These are phyloP conservation scores for Plectus sambesii DNA, from an alignment of 1,140 invertebrate species.

Conservation along the genomic window DNA sequence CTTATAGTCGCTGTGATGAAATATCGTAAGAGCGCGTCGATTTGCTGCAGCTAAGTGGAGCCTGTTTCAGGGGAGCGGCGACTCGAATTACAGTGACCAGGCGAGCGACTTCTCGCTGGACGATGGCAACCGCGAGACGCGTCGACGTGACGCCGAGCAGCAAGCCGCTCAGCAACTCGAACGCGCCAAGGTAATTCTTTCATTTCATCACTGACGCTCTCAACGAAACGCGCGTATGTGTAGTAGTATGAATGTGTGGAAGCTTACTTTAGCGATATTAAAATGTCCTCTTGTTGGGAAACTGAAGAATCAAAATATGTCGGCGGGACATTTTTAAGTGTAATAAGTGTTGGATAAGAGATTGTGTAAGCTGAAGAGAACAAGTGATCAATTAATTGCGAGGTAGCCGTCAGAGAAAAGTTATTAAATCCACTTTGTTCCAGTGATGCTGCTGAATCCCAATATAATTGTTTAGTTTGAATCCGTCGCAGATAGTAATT, in stretches of 20 bases:
- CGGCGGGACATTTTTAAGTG: too few relatives aligned
- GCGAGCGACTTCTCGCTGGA: slow-evolving; percentile 97
- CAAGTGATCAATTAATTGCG: background rate
- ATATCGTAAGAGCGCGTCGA: too few relatives aligned
- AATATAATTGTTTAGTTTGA: background rate
- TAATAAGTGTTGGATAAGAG: slow-evolving; percentile 23
- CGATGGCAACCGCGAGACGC: slow-evolving; percentile 83
- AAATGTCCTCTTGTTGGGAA: too few relatives aligned
- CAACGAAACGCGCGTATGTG: background rate
- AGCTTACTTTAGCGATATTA: too few relatives aligned
- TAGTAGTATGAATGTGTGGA: too few relatives aligned
- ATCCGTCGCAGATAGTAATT: background rate
- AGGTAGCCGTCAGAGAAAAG: background rate
- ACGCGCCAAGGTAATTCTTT: slow-evolving; percentile 88
- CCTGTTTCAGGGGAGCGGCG: slow-evolving; percentile 93
- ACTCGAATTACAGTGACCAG: slow-evolving; percentile 95
- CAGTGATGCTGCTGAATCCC: too few relatives aligned
- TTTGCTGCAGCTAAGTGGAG: too few relatives aligned
- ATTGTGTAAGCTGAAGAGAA: slow-evolving; percentile 11
- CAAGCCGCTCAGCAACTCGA: slow-evolving; percentile 92
- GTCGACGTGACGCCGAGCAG: slow-evolving; percentile 89
- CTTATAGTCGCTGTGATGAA: too few relatives aligned
- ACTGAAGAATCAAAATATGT: too few relatives aligned
- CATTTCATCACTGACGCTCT: slow-evolving; percentile 27
- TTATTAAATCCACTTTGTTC: slow-evolving; percentile 14